Percentiles rank a stretch among this genome's conserved stretches.
Evolutionary conservation across 2,797 vertebrate genomes (phyloP).

Genomic region (Morelia viridis): DNA sequence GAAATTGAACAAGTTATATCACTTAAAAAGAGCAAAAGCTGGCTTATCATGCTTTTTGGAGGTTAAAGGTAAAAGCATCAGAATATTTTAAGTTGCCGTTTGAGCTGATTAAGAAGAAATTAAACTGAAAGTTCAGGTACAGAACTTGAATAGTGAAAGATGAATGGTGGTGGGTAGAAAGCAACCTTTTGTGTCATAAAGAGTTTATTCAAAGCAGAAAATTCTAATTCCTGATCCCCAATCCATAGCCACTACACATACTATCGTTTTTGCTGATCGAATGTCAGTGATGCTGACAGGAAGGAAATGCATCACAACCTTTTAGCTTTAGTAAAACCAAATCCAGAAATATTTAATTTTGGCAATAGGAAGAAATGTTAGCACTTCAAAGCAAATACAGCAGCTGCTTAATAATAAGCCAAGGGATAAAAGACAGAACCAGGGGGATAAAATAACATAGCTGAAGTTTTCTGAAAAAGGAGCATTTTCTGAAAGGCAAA

Average conservation of each 20-base stretch:
- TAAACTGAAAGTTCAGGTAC: not conserved
- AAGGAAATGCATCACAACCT: constrained; percentile 18
- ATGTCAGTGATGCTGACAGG: not conserved
- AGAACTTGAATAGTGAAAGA: not conserved
- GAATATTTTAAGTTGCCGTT: not conserved
- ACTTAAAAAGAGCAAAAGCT: not conserved
- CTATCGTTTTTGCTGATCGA: not conserved
- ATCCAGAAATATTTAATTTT: constrained; percentile 52
- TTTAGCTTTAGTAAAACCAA: constrained; percentile 23
- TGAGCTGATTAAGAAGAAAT: constrained; percentile 4
- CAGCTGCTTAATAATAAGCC: constrained; percentile 46
- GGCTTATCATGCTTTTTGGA: not conserved
- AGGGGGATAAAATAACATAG: constrained; percentile 19
- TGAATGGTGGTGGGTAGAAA: not conserved
- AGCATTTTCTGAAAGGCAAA: constrained; percentile 32
- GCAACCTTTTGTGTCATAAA: not conserved
- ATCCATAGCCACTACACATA: not conserved
- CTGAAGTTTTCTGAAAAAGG: constrained; percentile 26
- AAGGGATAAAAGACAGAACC: constrained; percentile 25
- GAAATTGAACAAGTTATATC: not conserved
- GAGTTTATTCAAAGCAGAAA: not conserved
- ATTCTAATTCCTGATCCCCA: not conserved
- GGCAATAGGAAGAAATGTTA: constrained; percentile 37
- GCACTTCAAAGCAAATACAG: constrained; percentile 34
- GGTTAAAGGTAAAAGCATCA: not conserved